A percentile compares a stretch with the other conserved stretches of the same genome.
These are phyloP conservation scores for Prochilodus magdalenae DNA, from an alignment of 2,113 vertebrate genomes.

Conservation along the genomic window DNA sequence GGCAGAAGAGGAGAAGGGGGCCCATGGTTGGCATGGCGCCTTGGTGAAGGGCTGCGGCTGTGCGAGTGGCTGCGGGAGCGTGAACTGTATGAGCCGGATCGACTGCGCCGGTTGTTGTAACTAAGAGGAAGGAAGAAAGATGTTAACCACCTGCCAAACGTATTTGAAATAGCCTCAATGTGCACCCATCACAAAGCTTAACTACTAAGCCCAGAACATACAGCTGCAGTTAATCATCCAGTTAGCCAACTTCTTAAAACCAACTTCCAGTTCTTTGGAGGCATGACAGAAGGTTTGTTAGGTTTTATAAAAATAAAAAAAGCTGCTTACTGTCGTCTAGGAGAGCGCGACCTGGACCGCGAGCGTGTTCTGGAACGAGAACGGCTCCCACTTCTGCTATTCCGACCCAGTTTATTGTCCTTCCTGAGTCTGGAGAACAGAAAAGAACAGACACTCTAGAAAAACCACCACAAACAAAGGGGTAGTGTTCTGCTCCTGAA, in stretches of 20 bases:
- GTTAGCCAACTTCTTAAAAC: too few relatives aligned
- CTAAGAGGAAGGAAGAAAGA: conserved; percentile 64
- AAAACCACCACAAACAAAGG: too few relatives aligned
- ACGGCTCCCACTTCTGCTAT: conserved; percentile 87
- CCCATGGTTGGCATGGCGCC: conserved; percentile 86
- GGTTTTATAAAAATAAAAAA: too few relatives aligned
- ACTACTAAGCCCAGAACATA: too few relatives aligned
- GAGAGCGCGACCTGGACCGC: conserved; percentile 86
- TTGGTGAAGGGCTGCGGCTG: conserved; percentile 91
- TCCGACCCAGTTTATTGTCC: conserved; percentile 90
- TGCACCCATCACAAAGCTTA: too few relatives aligned
- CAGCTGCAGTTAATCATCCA: too few relatives aligned
- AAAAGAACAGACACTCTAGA: background rate
- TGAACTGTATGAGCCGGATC: conserved; percentile 96
- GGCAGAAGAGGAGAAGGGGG: conserved; percentile 81
- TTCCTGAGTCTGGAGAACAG: conserved; percentile 83
- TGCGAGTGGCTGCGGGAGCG: conserved; percentile 91
- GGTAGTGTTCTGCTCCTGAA: too few relatives aligned
- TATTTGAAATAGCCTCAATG: too few relatives aligned
- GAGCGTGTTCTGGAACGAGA: conserved; percentile 91
- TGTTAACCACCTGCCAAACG: too few relatives aligned
- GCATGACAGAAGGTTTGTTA: too few relatives aligned
- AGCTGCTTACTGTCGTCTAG: conserved; percentile 89
- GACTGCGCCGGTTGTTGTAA: conserved; percentile 94
- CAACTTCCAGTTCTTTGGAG: too few relatives aligned